These are phyloP conservation scores for Hypanus sabinus DNA, from an alignment of 2,113 vertebrate species.

Conservation along the genomic window DNA sequence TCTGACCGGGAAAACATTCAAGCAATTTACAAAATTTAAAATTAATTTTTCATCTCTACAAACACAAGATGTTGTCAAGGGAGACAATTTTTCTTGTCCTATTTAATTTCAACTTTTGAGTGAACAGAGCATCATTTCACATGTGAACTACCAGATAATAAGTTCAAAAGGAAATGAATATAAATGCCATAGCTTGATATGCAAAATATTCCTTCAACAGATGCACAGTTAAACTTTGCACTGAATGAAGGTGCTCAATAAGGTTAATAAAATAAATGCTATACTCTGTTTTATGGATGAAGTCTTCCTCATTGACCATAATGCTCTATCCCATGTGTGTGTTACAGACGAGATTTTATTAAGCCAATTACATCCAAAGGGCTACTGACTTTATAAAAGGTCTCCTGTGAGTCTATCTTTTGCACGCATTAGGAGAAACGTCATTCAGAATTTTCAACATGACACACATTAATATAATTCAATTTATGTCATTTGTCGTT, in stretches of 20 bases:
- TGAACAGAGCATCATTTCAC: not conserved
- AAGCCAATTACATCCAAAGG: not conserved
- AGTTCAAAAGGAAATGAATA: not conserved
- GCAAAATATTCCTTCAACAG: not conserved
- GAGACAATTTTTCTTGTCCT: not conserved
- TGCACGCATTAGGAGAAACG: not conserved
- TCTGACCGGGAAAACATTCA: not conserved
- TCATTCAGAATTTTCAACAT: not conserved
- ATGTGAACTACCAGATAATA: not conserved
- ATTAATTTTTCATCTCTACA: not conserved
- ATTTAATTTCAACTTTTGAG: not conserved
- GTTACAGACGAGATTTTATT: not conserved
- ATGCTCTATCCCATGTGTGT: not conserved
- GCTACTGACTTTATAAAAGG: not conserved
- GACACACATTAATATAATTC: not conserved
- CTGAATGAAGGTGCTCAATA: not conserved
- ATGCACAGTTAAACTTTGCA: not conserved
- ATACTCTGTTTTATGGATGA: not conserved
- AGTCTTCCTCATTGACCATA: not conserved
- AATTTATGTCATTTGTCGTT: not conserved
- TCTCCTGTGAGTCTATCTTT: constrained; percentile 1
- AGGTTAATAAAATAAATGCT: not conserved
- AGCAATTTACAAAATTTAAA: not conserved
- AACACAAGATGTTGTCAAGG: not conserved
- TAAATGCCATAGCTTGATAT: not conserved